Evolutionary conservation across 2,113 vertebrate genomes (phyloP).

Genomic region (Tragulus kanchil): DNA sequence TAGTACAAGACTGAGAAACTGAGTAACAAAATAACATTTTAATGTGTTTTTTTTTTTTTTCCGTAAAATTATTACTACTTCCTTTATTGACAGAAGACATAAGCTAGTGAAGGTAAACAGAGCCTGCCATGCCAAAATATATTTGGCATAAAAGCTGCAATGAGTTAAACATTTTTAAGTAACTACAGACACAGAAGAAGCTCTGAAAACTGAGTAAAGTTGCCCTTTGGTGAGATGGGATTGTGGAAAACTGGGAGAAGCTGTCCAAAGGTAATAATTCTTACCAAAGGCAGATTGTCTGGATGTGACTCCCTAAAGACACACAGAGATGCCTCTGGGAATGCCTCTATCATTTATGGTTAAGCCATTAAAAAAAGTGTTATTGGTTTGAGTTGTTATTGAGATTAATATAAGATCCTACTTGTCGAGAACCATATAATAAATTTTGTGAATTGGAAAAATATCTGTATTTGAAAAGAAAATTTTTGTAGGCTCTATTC

Average conservation of each 20-base stretch:
- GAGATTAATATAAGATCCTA: not conserved
- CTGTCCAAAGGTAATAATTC: not conserved
- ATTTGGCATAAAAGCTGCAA: not conserved
- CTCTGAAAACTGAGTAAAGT: not conserved
- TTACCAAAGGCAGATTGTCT: not conserved
- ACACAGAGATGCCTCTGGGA: not conserved
- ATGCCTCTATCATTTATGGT: not conserved
- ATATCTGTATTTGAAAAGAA: not conserved
- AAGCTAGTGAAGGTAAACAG: not conserved
- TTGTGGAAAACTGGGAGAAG: not conserved
- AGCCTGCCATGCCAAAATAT: not conserved
- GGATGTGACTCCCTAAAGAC: not conserved
- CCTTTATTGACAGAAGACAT: not conserved
- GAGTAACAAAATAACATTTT: not conserved
- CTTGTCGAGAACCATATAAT: not conserved
- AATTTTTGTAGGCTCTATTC: not conserved
- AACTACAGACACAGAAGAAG: not conserved
- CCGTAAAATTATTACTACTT: not conserved
- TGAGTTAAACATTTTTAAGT: not conserved
- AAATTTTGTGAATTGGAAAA: not conserved
- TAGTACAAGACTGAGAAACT: not conserved
- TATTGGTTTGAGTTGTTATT: not conserved
- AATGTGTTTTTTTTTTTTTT: not conserved
- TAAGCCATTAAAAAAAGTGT: not conserved
- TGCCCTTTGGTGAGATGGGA: not conserved